A percentile compares a stretch with the other conserved stretches of the same genome.
Evolutionary conservation across 2,113 vertebrate genomes (phyloP).

Genomic region (Aramus guarauna): DNA sequence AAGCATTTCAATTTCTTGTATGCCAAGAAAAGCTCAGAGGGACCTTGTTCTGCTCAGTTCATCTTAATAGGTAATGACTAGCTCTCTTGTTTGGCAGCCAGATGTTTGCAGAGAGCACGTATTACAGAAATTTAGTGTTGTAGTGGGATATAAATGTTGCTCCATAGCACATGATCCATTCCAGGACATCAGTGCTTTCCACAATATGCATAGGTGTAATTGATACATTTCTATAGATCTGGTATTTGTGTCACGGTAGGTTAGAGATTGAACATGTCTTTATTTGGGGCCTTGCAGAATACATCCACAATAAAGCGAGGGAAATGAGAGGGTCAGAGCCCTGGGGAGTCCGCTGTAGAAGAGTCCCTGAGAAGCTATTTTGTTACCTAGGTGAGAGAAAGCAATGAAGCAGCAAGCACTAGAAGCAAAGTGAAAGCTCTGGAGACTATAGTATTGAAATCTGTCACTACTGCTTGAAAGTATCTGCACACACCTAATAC

Average conservation of each 20-base stretch:
- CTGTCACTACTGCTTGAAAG: background rate
- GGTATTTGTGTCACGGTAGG: rapidly evolving
- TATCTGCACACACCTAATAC: background rate
- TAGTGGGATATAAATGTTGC: background rate
- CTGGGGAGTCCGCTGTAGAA: background rate
- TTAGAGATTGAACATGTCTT: background rate
- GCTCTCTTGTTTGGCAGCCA: background rate
- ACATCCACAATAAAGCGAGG: rapidly evolving
- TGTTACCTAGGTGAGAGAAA: background rate
- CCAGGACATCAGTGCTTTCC: background rate
- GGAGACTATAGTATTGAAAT: background rate
- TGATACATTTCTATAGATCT: background rate
- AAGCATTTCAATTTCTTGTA: background rate
- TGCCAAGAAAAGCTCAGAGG: background rate
- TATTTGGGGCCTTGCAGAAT: background rate
- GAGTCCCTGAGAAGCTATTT: background rate
- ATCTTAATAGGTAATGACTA: background rate
- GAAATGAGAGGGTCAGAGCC: background rate
- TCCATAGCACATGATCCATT: background rate
- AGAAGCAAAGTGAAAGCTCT: background rate
- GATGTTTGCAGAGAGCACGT: background rate
- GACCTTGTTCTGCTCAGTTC: background rate
- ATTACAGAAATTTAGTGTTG: background rate
- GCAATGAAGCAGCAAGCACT: background rate
- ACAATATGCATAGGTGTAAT: background rate